Evolutionary conservation across 2,797 vertebrate species (phyloP).

Genomic region (Phoeniculus purpureus): DNA sequence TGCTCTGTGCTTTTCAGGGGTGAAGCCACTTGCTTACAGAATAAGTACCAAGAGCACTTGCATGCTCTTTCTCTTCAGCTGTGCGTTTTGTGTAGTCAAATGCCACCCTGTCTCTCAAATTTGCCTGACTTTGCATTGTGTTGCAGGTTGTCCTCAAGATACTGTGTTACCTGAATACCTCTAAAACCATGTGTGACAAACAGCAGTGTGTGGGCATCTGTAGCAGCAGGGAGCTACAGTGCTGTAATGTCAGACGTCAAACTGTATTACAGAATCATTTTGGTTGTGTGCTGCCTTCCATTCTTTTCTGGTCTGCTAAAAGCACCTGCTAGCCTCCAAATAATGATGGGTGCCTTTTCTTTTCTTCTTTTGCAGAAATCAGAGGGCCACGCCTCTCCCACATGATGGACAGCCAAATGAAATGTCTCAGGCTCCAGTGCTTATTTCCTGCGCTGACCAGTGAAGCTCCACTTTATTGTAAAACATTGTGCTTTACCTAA

Average conservation of each 20-base stretch:
- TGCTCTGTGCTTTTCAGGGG: not conserved
- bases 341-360: conserved; percentile 50
- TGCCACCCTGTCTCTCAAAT: not conserved
- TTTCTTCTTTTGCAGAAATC: conserved; percentile 86
- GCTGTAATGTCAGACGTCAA: accelerated
- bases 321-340: not conserved
- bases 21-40: not conserved
- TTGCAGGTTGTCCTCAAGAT: not conserved
- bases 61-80: accelerated
- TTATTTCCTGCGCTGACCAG: conserved; percentile 99
- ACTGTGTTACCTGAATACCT: not conserved
- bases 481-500: conserved; percentile 87
- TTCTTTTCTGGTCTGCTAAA: not conserved
- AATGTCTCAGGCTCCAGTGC: conserved; percentile 92
- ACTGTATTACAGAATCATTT: not conserved
- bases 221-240: accelerated
- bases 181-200: accelerated
- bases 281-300: accelerated
- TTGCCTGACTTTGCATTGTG: not conserved
- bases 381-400: conserved; percentile 85
- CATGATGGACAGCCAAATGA: conserved; percentile 94
- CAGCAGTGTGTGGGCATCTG: not conserved
- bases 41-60: not conserved
- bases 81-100: not conserved
- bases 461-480: conserved; percentile 86